These are phyloP conservation scores for Scaptomyza polygonia DNA, from an alignment of 2,888 invertebrate species.

Conservation along the genomic window DNA sequence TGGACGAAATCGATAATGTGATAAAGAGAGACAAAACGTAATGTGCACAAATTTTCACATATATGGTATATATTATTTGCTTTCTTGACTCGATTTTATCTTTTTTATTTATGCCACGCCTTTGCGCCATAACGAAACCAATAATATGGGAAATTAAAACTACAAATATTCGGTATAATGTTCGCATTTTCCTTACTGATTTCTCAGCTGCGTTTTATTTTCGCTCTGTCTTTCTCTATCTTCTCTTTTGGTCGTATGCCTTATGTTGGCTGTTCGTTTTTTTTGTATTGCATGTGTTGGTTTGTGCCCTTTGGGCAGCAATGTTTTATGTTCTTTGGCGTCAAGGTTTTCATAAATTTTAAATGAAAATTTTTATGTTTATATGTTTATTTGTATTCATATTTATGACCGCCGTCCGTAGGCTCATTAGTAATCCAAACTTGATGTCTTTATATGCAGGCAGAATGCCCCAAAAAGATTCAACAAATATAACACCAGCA, in stretches of 20 bases:
- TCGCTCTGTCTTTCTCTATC: neutral
- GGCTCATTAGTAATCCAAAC: slow-evolving; percentile 61
- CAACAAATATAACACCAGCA: neutral
- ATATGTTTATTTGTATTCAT: slow-evolving; percentile 55
- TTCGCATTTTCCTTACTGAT: slow-evolving; percentile 57
- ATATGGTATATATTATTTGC: slow-evolving; percentile 16
- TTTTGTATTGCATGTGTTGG: slow-evolving; percentile 3
- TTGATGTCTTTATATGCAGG: slow-evolving; percentile 49
- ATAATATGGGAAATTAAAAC: slow-evolving; percentile 76
- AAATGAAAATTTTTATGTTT: slow-evolving; percentile 62
- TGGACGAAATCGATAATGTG: slow-evolving; percentile 46
- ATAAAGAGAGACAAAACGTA: slow-evolving; percentile 27
- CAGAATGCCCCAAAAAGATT: neutral
- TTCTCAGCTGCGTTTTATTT: slow-evolving; percentile 21
- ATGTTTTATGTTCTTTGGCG: slow-evolving; percentile 42
- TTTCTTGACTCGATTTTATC: slow-evolving; percentile 4
- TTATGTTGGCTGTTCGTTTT: slow-evolving; percentile 43
- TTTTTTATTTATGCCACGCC: slow-evolving; percentile 71
- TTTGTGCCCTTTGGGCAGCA: slow-evolving; percentile 34
- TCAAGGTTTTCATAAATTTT: slow-evolving; percentile 62
- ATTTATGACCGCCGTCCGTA: slow-evolving; percentile 43
- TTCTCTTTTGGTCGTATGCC: slow-evolving; percentile 16
- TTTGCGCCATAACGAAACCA: slow-evolving; percentile 68
- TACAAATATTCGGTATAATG: slow-evolving; percentile 63
- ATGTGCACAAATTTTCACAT: slow-evolving; percentile 49